phyloP scores from a whole-genome alignment of 2,888 invertebrate species.

The Dusona sp. region DNA sequence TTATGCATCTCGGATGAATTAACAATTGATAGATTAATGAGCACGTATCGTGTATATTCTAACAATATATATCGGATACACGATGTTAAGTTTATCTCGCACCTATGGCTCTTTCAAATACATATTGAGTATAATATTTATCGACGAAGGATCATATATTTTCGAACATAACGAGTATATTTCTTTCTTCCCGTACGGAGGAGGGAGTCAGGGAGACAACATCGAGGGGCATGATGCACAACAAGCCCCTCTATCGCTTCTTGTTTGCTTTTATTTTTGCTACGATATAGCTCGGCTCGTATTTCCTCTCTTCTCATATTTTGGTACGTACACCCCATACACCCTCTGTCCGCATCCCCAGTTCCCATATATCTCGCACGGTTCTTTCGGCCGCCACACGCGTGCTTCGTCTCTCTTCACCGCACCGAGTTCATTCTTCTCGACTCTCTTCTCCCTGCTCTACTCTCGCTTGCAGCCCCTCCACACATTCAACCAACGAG shows the following conservation, averaged over 20 bases:
- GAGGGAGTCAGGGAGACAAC: not conserved
- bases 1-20: not conserved
- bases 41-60: not conserved
- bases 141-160: slow-evolving; percentile 27
- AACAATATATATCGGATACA: not conserved
- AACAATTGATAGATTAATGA: not conserved
- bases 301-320: slow-evolving; percentile 45
- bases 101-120: not conserved
- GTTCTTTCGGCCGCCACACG: slow-evolving; percentile 17
- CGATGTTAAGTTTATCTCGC: not conserved
- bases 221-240: slow-evolving; percentile 44
- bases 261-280: slow-evolving; percentile 51
- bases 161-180: slow-evolving; percentile 14
- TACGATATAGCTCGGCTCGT: slow-evolving; percentile 45
- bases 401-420: slow-evolving; percentile 17
- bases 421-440: slow-evolving; percentile 54
- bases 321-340: slow-evolving; percentile 10
- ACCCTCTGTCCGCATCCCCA: slow-evolving; percentile 40
- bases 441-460: slow-evolving; percentile 31
- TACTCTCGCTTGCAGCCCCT: slow-evolving; percentile 11
- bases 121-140: slow-evolving; percentile 9
- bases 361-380: slow-evolving; percentile 53
- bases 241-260: slow-evolving; percentile 27
- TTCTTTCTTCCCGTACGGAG: not conserved
- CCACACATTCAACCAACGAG: slow-evolving; percentile 42